Evolutionary conservation across 2,888 invertebrate genomes (phyloP), one percentile per base, ranked within the genome.

Genomic region (Parapristionchus giblindavisi): DNA sequence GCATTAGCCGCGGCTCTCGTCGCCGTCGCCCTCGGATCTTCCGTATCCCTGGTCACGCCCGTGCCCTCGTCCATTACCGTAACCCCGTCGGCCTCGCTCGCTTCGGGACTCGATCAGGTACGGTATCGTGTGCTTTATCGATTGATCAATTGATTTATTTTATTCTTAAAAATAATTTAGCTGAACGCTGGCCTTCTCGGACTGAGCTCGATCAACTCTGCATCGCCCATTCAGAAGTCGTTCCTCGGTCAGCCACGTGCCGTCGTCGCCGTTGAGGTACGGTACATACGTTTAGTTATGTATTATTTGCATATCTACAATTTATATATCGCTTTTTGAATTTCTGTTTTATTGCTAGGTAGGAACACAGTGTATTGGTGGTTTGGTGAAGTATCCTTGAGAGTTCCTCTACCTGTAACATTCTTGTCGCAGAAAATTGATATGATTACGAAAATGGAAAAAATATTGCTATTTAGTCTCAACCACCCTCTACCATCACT

Each of bases 101-200:
- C 38, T n/a, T 54, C 34, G 29, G 63, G 43, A 43, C 43, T 65
- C 43, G 63, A 65, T 29, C 40, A 65, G 63, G 63, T 65, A 65
- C 27, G 34, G 29, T n/a, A 24, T 38, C 38, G 5, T 11, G 48
- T 48, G 11, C 8, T 14, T 48, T 17, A 14, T 66, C 48, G 43
- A 48, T 5, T 6, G 21, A 36, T 8, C 24, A 14, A 14, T 14
- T 54, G 6, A 24, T 54, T 54, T 24, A 6, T 54, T 54, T 24
- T 24, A 6, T 54, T 6, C 21, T 14, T 54, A 6, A n/a, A 24
- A 54, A 54, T 54, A 6, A 8, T 54, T 36, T 29, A 58, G 72
- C 11, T 72, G 58, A 72, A 72, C 43, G 29, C 72, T 5, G 72
- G 58, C 24, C 72, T 72, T 8, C 72, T 72, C 72, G 72, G 72